A percentile compares a stretch with the other conserved stretches of the same genome.
These are phyloP conservation scores for Numida meleagris DNA, from an alignment of 2,113 vertebrate genomes.

Conservation along the genomic window DNA sequence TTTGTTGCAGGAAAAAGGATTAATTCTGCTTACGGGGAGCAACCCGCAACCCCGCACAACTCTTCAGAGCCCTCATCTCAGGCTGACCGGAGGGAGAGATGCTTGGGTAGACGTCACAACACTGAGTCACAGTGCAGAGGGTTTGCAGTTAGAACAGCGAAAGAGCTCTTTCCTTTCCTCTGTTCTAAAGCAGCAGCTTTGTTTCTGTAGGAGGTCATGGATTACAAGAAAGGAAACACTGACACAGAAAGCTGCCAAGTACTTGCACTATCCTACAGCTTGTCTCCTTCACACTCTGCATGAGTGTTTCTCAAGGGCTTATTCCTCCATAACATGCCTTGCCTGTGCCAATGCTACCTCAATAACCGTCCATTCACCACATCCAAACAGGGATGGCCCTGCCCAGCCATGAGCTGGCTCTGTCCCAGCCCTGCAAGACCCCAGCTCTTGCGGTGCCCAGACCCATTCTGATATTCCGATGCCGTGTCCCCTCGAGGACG, in stretches of 20 bases:
- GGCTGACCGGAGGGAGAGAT: background rate
- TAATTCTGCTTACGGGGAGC: background rate
- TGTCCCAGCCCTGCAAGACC: background rate
- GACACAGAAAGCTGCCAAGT: background rate
- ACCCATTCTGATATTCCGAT: accelerated
- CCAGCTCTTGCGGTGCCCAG: accelerated
- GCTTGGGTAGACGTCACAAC: accelerated
- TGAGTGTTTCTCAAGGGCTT: background rate
- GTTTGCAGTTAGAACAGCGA: background rate
- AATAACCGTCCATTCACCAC: background rate
- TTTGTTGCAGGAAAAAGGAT: background rate
- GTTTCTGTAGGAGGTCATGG: background rate
- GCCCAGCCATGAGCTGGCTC: accelerated
- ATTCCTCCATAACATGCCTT: background rate
- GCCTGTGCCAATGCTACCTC: background rate
- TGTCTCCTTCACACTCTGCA: background rate
- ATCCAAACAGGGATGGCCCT: background rate
- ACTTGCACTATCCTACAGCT: background rate
- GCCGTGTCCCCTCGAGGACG: background rate
- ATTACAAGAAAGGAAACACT: background rate
- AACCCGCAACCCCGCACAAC: background rate
- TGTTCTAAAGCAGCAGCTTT: background rate
- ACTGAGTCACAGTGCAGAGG: background rate
- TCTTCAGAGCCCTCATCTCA: background rate
- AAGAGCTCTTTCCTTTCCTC: background rate